Evolutionary conservation across 2,888 invertebrate species (phyloP), one percentile per base, ranked within the genome.

Genomic region (Diachrysia chrysitis): DNA sequence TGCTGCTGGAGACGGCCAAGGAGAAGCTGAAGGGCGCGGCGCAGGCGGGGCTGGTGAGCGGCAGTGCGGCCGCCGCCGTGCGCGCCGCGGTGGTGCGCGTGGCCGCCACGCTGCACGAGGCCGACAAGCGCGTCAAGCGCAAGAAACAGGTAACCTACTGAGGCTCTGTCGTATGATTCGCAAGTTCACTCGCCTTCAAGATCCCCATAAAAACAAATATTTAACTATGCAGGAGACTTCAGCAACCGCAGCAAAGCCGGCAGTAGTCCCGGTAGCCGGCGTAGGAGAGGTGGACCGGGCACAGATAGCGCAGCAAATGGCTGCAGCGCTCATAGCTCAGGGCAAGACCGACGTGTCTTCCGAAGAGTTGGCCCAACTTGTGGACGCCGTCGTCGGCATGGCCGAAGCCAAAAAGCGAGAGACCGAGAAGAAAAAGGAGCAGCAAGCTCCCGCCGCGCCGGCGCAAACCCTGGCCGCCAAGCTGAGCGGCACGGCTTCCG

Each of bases 1-100:
- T 98, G 0, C 94, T 98, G 76, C 96, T 98, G 74, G 98, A 98
- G 92, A 98, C 98, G 0, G 97, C 97, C 0, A 98, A 98, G 85
- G 98, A 98, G 90, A 98, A 98, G 90, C 92, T 98, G 57, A 98
- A 97, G 89, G 98, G 98, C 57, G 97, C 97, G 62, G 90, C 97
- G 68, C 96, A 97, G 84, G 97, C 98, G 32, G 97, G 97, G 63
- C 96, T 97, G 73, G 94, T 96, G 73, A 89, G 95, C 72, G 79
- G 87, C 64, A 89, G 93, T 78, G 97, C 97, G 73, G 96, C 96
- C 70, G 97, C 97, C 25, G 97, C 98, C 51, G 97, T 97, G 66
- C 97, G 97, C 83, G 96, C 96, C 69, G 97, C 98, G 60, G 96
- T 98, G 72, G 96, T 97, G 85, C 97, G 97, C 87, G 97, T 97